Conservation (phyloP, 37 sponge, comb jelly and placozoan genomes). For the Oopsacas minuta region DNA sequence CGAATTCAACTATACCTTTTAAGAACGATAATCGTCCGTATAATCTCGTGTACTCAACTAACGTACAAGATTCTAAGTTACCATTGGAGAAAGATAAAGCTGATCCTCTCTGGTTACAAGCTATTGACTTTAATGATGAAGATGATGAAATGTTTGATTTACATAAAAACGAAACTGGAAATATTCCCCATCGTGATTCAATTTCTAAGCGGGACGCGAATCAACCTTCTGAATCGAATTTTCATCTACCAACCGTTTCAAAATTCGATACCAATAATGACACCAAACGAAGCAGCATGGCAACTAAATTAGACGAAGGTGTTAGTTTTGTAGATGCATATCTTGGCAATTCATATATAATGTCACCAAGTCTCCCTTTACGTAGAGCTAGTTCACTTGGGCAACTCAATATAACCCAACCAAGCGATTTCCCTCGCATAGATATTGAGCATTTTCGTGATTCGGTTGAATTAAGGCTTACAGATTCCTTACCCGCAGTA, state of each 20-base stretch:
- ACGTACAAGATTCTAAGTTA: background rate
- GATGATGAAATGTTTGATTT: background rate
- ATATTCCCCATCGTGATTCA: background rate
- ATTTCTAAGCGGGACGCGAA: background rate
- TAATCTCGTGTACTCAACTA: background rate
- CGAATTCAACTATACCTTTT: background rate
- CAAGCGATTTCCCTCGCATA: background rate
- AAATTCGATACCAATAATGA: background rate
- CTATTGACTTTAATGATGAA: background rate
- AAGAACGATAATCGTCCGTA: background rate
- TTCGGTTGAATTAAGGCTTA: background rate
- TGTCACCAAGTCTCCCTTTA: background rate
- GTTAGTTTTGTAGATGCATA: background rate
- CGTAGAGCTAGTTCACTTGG: background rate
- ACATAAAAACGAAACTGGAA: background rate
- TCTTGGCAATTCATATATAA: constrained; percentile 9
- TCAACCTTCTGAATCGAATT: background rate
- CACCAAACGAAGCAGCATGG: background rate
- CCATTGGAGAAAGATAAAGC: background rate
- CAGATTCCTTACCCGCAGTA: background rate
- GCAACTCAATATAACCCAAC: background rate
- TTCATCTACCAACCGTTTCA: background rate
- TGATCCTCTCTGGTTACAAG: constrained; percentile 1
- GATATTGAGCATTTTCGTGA: background rate
- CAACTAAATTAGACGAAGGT: background rate